These are phyloP conservation scores for Tigriopus californicus DNA, from an alignment of 2,888 invertebrate genomes.

Conservation along the genomic window DNA sequence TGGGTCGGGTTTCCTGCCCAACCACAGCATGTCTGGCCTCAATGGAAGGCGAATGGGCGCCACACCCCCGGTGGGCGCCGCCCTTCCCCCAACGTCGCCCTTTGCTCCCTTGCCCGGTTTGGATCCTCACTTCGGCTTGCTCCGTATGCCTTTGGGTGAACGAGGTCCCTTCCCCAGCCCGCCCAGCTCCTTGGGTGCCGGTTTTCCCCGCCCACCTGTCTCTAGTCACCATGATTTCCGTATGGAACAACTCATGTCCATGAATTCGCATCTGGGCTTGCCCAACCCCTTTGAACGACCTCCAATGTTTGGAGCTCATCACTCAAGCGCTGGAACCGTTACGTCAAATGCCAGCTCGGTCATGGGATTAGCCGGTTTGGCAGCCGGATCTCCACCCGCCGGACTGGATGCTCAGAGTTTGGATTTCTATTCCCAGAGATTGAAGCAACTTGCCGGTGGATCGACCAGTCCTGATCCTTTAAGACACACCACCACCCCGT, in stretches of 20 bases:
- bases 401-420: constrained; percentile 26
- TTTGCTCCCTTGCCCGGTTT: constrained; percentile 28
- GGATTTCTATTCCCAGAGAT: constrained; percentile 98
- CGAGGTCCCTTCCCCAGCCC: background rate
- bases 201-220: background rate
- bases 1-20: constrained; percentile 2
- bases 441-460: constrained; percentile 75
- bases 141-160: background rate
- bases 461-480: constrained; percentile 23
- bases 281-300: constrained; percentile 18
- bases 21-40: too few relatives aligned
- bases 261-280: constrained; percentile 18
- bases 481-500: constrained; percentile 21
- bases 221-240: constrained; percentile 17
- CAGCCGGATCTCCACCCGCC: constrained; percentile 50
- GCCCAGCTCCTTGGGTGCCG: background rate
- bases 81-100: constrained; percentile 20
- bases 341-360: constrained; percentile 24
- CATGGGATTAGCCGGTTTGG: constrained; percentile 41
- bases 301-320: constrained; percentile 19
- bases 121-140: constrained; percentile 39
- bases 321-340: constrained; percentile 21
- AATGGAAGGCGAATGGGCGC: constrained; percentile 7
- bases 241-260: constrained; percentile 18
- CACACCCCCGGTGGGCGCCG: constrained; percentile 15